Evolutionary conservation across 2,888 invertebrate genomes (phyloP).

Genomic region (Drosophila infuscata): DNA sequence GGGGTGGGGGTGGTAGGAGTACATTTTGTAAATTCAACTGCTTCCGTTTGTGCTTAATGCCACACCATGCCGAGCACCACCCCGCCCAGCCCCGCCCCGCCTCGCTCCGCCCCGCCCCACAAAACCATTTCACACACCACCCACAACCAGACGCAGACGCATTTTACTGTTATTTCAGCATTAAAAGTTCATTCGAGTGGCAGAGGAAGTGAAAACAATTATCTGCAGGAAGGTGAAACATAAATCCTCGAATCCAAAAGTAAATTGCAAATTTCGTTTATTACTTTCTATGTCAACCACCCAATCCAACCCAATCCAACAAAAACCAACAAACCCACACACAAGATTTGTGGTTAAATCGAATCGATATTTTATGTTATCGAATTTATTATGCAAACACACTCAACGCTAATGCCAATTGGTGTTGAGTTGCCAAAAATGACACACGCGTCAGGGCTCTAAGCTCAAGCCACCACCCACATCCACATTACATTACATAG

Average conservation of each 20-base stretch:
- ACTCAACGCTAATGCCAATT: conserved; percentile 69
- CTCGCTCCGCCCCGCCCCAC: too few relatives aligned
- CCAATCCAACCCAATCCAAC: not conserved
- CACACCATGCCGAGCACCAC: conserved; percentile 13
- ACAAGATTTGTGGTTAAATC: conserved; percentile 75
- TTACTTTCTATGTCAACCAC: conserved; percentile 66
- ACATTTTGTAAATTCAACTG: conserved; percentile 62
- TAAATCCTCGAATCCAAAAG: conserved; percentile 80
- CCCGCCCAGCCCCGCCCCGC: not conserved
- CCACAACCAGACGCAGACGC: conserved; percentile 30
- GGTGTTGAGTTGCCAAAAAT: conserved; percentile 65
- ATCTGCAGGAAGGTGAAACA: conserved; percentile 82
- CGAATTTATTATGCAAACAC: conserved; percentile 81
- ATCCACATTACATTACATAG: not conserved
- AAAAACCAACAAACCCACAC: not conserved
- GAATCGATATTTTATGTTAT: conserved; percentile 82
- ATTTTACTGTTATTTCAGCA: conserved; percentile 77
- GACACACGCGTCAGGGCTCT: conserved; percentile 47
- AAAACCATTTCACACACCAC: conserved; percentile 12
- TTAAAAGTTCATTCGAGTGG: conserved; percentile 80
- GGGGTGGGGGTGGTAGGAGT: not conserved
- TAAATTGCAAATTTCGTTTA: conserved; percentile 82
- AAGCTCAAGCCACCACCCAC: not conserved
- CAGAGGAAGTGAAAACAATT: conserved; percentile 82
- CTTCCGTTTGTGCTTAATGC: conserved; percentile 66